phyloP scores from a whole-genome alignment of 2,113 vertebrate genomes.

The Melierax canorus region DNA sequence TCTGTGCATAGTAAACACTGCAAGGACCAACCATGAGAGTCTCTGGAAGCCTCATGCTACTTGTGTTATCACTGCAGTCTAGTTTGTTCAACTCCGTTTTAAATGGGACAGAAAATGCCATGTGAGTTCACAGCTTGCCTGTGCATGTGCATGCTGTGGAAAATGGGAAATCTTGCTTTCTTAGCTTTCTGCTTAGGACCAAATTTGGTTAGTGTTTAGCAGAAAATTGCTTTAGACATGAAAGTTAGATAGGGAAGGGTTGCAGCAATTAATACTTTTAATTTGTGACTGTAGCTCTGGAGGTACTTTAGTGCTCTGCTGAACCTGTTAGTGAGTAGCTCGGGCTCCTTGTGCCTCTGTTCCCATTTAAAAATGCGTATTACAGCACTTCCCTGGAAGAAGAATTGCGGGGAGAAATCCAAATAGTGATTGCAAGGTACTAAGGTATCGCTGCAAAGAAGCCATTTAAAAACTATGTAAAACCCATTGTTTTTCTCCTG shows the following conservation, averaged over 20 bases:
- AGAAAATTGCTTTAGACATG: not conserved
- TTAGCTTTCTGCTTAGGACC: not conserved
- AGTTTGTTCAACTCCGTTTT: not conserved
- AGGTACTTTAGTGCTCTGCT: not conserved
- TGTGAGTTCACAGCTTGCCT: not conserved
- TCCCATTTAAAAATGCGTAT: not conserved
- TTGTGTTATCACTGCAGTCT: not conserved
- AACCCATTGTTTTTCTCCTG: fast-evolving
- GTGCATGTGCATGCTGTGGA: fast-evolving
- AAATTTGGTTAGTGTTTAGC: not conserved
- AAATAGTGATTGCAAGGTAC: not conserved
- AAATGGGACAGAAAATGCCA: not conserved
- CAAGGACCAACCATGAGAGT: not conserved
- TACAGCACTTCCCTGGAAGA: not conserved
- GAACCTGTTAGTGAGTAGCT: not conserved
- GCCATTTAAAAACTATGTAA: not conserved
- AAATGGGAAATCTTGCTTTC: not conserved
- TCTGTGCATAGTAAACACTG: not conserved
- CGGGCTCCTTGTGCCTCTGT: not conserved
- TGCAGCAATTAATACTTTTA: not conserved
- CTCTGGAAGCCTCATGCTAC: not conserved
- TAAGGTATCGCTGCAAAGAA: not conserved
- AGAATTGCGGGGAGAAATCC: not conserved
- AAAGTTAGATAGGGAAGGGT: not conserved
- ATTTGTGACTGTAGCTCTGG: not conserved